Percentiles rank a stretch among this genome's conserved stretches.
These are phyloP conservation scores for Hoplodrina ambigua DNA, from an alignment of 2,888 invertebrate genomes.

Conservation along the genomic window DNA sequence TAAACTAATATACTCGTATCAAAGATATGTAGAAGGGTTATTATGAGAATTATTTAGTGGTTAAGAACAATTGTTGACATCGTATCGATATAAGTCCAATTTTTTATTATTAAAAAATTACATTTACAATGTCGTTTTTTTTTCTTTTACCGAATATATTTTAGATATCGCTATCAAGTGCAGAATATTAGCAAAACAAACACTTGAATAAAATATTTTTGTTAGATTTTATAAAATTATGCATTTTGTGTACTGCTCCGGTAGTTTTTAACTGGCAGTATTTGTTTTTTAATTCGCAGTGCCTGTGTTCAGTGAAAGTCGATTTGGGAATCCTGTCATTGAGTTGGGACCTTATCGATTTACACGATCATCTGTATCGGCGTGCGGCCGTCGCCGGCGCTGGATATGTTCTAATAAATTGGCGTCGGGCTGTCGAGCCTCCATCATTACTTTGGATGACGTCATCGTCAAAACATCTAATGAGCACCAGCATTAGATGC, in stretches of 20 bases:
- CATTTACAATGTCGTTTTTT: constrained; percentile 6
- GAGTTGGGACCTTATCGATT: constrained; percentile 68
- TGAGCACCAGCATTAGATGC: constrained; percentile 44
- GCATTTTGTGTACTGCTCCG: not conserved
- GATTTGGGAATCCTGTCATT: constrained; percentile 70
- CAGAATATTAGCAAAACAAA: not conserved
- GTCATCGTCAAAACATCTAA: constrained; percentile 41
- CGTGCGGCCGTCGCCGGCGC: constrained; percentile 59
- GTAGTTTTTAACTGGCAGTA: not conserved
- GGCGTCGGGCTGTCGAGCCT: constrained; percentile 63
- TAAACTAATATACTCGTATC: not conserved
- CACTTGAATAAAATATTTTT: not conserved
- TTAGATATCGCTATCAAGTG: not conserved
- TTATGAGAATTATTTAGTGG: not conserved
- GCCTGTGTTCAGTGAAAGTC: constrained; percentile 65
- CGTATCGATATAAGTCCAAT: not conserved
- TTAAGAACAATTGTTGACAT: constrained; percentile 23
- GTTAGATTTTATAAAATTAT: not conserved
- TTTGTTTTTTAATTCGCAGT: constrained; percentile 29
- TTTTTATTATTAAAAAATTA: constrained; percentile 21
- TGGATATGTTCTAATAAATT: constrained; percentile 64
- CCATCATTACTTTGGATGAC: constrained; percentile 64
- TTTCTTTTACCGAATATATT: not conserved
- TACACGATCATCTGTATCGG: constrained; percentile 54
- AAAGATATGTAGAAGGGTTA: not conserved